Conservation (phyloP, 2,797 vertebrate genomes). For the Neosilurus mollespiculum region DNA sequence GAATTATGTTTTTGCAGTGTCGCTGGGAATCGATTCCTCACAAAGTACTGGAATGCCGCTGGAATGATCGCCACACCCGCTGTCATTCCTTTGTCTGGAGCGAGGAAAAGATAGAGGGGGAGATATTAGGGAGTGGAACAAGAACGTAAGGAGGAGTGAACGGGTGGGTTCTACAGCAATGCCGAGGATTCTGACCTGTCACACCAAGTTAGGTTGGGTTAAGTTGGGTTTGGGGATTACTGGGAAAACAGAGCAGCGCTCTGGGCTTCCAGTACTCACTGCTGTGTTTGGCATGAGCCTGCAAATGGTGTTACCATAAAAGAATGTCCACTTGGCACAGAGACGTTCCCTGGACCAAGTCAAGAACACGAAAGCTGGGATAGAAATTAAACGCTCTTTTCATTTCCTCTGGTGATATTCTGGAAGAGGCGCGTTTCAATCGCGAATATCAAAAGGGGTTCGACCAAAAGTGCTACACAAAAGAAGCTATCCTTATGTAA, state of each 20-base stretch:
- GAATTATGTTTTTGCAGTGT: slow-evolving; percentile 19
- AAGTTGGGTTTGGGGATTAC: slow-evolving; percentile 40
- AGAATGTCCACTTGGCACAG: slow-evolving; percentile 67
- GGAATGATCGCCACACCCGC: slow-evolving; percentile 50
- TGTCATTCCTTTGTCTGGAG: slow-evolving; percentile 38
- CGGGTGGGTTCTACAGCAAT: slow-evolving; percentile 33
- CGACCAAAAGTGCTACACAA: neutral
- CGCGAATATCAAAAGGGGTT: neutral
- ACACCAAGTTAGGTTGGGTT: slow-evolving; percentile 48
- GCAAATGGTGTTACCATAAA: slow-evolving; percentile 61
- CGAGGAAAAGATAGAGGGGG: neutral
- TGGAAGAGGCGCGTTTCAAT: neutral
- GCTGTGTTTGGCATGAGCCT: slow-evolving; percentile 53
- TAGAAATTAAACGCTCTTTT: slow-evolving; percentile 44
- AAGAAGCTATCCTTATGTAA: neutral
- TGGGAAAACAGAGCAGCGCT: slow-evolving; percentile 54
- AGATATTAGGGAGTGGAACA: neutral
- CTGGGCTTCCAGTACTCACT: slow-evolving; percentile 45
- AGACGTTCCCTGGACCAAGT: slow-evolving; percentile 17
- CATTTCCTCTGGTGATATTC: neutral
- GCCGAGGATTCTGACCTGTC: slow-evolving; percentile 39
- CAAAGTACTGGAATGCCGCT: slow-evolving; percentile 17
- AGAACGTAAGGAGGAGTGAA: slow-evolving; percentile 1
- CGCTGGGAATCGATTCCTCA: slow-evolving; percentile 20
- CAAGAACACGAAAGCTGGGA: slow-evolving; percentile 16